A percentile compares a stretch with the other conserved stretches of the same genome.
Conservation (phyloP, 2,797 vertebrate genomes). For the Lycodopsis pacificus region DNA sequence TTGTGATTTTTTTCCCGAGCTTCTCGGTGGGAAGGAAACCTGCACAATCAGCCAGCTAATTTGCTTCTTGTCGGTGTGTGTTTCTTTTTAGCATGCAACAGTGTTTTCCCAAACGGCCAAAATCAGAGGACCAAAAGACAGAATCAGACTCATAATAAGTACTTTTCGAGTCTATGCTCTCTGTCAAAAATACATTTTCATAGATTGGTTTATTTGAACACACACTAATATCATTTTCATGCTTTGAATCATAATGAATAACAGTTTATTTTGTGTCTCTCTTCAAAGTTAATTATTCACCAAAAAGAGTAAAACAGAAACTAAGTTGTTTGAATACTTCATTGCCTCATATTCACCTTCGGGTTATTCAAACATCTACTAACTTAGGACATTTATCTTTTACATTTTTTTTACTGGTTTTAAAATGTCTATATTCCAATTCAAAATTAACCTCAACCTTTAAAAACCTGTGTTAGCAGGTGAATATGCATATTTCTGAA, state of each 20-base stretch:
- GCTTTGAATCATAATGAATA: background rate
- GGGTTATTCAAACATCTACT: background rate
- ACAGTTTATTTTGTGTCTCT: background rate
- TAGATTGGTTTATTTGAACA: background rate
- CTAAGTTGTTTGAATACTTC: background rate
- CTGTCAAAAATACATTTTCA: background rate
- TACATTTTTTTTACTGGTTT: background rate
- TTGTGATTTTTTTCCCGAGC: conserved; percentile 30
- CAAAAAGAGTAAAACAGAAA: background rate
- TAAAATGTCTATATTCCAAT: background rate
- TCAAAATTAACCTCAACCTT: background rate
- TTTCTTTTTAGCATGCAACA: conserved; percentile 16
- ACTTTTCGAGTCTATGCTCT: background rate
- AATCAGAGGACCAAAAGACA: background rate
- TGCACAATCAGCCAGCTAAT: conserved; percentile 61
- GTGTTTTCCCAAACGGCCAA: conserved; percentile 8
- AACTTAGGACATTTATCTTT: background rate
- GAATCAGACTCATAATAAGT: background rate
- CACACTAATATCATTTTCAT: background rate
- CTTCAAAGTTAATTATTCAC: background rate
- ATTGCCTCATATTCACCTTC: background rate
- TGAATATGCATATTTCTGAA: background rate
- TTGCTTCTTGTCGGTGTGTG: conserved; percentile 19
- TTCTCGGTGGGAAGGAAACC: conserved; percentile 69
- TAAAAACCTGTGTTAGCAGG: background rate